A percentile compares a stretch with the other conserved stretches of the same genome.
These are phyloP conservation scores for Pholis gunnellus DNA, from an alignment of 2,113 vertebrate genomes.

Conservation along the genomic window DNA sequence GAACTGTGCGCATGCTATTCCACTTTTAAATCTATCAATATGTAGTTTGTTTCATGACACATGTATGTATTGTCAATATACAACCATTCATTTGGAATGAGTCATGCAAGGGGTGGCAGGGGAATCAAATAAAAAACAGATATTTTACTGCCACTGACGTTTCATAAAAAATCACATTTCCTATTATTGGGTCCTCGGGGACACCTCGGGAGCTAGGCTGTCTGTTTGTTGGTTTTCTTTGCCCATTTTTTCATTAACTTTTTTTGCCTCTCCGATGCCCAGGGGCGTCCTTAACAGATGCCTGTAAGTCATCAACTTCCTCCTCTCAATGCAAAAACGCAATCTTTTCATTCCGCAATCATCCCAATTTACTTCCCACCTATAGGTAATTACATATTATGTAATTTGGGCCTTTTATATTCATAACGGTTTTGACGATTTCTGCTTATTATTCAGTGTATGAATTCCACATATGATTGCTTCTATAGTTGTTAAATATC, in stretches of 20 bases:
- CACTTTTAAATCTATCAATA: slow-evolving; percentile 23
- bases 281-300: neutral
- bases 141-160: slow-evolving; percentile 36
- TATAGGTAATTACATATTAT: neutral
- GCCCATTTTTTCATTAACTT: slow-evolving; percentile 5
- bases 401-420: slow-evolving; percentile 2
- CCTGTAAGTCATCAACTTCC: neutral
- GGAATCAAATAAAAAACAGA: slow-evolving; percentile 11
- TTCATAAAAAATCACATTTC: slow-evolving; percentile 39
- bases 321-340: neutral
- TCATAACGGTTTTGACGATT: neutral
- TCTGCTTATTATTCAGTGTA: neutral
- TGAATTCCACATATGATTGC: neutral
- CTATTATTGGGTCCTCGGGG: slow-evolving; percentile 11
- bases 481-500: neutral
- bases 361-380: neutral
- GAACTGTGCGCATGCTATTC: neutral
- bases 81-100: slow-evolving; percentile 19
- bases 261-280: neutral
- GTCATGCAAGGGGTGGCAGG: neutral
- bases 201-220: neutral
- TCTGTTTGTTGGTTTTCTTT: slow-evolving; percentile 41
- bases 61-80: slow-evolving; percentile 23
- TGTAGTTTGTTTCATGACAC: slow-evolving; percentile 1
- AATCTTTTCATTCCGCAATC: neutral